phyloP scores from a whole-genome alignment of 2,113 vertebrate genomes.

The Tinamus guttatus region DNA sequence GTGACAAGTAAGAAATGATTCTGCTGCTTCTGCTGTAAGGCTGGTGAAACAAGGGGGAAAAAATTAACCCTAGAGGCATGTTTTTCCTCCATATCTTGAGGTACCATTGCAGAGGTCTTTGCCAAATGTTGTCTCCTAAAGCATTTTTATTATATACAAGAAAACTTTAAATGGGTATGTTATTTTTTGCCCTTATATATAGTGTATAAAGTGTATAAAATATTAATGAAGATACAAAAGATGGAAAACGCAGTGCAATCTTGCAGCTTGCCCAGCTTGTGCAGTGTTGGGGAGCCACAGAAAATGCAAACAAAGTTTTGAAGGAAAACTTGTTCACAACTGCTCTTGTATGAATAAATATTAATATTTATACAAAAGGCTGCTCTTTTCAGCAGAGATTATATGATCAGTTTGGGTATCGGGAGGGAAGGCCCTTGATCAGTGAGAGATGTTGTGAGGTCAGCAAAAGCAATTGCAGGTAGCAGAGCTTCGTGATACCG shows the following conservation, averaged over 20 bases:
- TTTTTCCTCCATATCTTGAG: not conserved
- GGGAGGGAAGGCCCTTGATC: not conserved
- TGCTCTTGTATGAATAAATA: slow-evolving; percentile 49
- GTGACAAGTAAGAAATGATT: not conserved
- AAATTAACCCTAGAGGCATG: not conserved
- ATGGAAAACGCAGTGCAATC: slow-evolving; percentile 17
- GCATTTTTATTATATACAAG: not conserved
- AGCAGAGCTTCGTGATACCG: not conserved
- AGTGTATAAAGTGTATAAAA: slow-evolving; percentile 31
- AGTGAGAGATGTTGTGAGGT: not conserved
- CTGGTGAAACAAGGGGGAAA: not conserved
- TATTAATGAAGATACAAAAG: slow-evolving; percentile 11
- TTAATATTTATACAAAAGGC: slow-evolving; percentile 56
- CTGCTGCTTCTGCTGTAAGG: not conserved
- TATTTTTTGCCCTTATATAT: not conserved
- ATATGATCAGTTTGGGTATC: not conserved
- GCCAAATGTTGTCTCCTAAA: not conserved
- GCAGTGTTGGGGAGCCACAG: slow-evolving; percentile 12
- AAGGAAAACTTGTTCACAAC: slow-evolving; percentile 48
- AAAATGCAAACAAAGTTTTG: slow-evolving; percentile 55
- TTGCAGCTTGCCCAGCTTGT: slow-evolving; percentile 37
- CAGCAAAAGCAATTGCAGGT: not conserved
- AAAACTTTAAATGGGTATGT: slow-evolving; percentile 8
- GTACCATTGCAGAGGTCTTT: not conserved
- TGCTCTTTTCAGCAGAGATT: slow-evolving; percentile 5